phyloP scores from a whole-genome alignment of 2,113 vertebrate species.

The Melanocharis versteri region DNA sequence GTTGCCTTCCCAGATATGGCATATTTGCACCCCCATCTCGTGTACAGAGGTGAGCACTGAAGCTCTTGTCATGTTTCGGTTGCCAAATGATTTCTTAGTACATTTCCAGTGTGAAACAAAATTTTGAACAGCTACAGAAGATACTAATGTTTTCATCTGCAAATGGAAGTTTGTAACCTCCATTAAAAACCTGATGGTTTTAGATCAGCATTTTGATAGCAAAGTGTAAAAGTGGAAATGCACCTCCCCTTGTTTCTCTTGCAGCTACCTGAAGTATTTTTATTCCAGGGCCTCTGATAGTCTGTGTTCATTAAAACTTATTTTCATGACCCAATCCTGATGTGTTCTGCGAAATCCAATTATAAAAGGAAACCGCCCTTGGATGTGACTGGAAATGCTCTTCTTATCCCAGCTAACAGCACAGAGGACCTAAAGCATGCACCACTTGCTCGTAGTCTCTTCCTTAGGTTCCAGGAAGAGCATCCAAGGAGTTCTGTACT shows the following conservation, averaged over 20 bases:
- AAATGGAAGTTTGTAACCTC: background rate
- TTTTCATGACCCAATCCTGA: background rate
- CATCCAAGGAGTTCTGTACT: background rate
- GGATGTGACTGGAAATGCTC: background rate
- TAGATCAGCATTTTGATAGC: background rate
- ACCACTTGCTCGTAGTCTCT: background rate
- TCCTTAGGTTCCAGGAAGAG: background rate
- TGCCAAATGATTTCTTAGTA: background rate
- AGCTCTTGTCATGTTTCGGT: background rate
- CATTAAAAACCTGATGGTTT: background rate
- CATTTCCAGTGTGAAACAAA: background rate
- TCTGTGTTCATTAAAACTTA: background rate
- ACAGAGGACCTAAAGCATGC: background rate
- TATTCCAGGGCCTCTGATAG: background rate
- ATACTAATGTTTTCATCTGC: slow-evolving; percentile 38
- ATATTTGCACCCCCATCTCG: slow-evolving; percentile 93
- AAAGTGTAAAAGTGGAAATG: background rate
- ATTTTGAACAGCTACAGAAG: background rate
- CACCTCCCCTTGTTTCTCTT: background rate
- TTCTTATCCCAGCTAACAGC: background rate
- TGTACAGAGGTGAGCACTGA: slow-evolving; percentile 85
- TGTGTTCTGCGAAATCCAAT: background rate
- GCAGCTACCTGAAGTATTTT: background rate
- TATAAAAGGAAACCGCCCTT: background rate
- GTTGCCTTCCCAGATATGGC: slow-evolving; percentile 87